Percentiles rank a stretch among this genome's conserved stretches.
phyloP scores from a whole-genome alignment of 2,888 invertebrate genomes.

The Lymantria monacha region DNA sequence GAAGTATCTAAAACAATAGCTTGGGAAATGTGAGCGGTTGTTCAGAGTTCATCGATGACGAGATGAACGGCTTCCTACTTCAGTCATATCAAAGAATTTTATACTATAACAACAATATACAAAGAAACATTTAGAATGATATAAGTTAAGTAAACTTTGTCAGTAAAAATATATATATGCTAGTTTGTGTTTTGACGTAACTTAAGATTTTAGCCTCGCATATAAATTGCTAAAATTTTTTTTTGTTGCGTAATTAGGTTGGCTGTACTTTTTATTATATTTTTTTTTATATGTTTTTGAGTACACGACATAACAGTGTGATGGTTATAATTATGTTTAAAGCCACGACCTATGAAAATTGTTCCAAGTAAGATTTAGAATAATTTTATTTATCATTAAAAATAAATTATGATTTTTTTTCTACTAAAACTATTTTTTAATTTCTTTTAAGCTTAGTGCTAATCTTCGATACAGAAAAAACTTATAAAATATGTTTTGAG shows the following conservation, averaged over 20 bases:
- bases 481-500: too few relatives aligned
- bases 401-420: too few relatives aligned
- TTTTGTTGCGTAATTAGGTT: not conserved
- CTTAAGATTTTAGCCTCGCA: not conserved
- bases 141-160: not conserved
- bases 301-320: not conserved
- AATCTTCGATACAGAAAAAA: too few relatives aligned
- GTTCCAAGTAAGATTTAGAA: too few relatives aligned
- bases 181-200: not conserved
- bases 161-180: not conserved
- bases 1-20: slow-evolving; percentile 20
- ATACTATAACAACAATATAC: not conserved
- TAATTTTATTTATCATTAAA: too few relatives aligned
- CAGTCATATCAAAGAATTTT: slow-evolving; percentile 1
- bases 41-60: slow-evolving; percentile 9
- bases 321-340: too few relatives aligned
- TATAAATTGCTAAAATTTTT: not conserved
- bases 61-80: slow-evolving; percentile 17
- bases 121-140: not conserved
- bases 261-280: not conserved
- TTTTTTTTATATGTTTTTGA: not conserved
- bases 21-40: slow-evolving; percentile 22
- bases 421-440: too few relatives aligned
- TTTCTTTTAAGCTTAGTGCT: too few relatives aligned
- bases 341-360: too few relatives aligned